Base-by-base conservation (phyloP, 2,113 vertebrate genomes). In the Muntiacus reevesi region DNA sequence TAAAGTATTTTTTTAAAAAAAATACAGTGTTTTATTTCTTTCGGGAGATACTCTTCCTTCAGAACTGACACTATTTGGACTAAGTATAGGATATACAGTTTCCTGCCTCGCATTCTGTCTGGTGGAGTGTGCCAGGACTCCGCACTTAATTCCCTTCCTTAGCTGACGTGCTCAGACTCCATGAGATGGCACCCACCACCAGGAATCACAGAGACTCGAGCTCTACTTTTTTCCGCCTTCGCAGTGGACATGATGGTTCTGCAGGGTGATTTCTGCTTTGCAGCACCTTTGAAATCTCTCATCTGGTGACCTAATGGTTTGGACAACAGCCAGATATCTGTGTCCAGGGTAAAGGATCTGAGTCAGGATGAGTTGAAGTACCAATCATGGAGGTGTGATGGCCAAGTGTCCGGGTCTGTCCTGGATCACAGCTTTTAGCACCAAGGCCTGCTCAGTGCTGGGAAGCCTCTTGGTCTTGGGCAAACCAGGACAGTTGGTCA, bases 221-320 rank as follows among this genome's bases (percentile, higher is more conserved):
- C 11, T 6, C 1, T 33, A 2, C 10, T 45, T 14, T 40, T 15
- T 28, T 74, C 25, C 0, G 0, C 19, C 2, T 6, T 1, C 16
- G 5, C 8, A 1, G 2, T 33, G 40, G 50, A 6, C 2, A 0
- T 3, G 14, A 1, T 3, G 6, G 16, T 23, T 45, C 36, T 0
- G 0, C 1, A 2, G 30, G 3, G 6, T 27, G 6, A 28, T 19
- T 15, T 88, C 76, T 23, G 16, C 40, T 47, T 78, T n/a, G 10
- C 17, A 25, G 74, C 43, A 1, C n/a, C 47, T 88, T 86, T 55
- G 50, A 40, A 62, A 28, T 28, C 57, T 50, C 79, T 43, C 6
- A 12, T 21, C 30, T 71, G 28, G 45, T 62, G n/a, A 71, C 43
- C 13, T 33, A 50, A 50, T 8, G 52, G 12, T 30, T 45, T 57